These are phyloP conservation scores for Tetraneura akinire DNA, from an alignment of 1,140 invertebrate genomes.

Conservation along the genomic window DNA sequence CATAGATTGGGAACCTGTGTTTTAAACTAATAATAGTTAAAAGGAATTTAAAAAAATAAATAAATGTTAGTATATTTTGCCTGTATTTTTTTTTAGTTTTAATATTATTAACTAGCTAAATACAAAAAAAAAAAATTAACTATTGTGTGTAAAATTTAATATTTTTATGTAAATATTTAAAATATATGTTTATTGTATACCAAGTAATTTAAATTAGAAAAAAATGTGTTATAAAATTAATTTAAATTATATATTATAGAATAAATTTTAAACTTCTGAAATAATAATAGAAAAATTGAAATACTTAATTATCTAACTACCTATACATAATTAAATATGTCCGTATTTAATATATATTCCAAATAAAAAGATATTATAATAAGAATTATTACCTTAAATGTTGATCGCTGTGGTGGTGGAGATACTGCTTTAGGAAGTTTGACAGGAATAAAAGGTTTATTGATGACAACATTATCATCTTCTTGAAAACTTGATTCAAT, in stretches of 20 bases:
- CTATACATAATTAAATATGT: not conserved
- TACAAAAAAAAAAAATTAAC: too few relatives aligned
- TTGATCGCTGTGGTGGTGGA: slow-evolving; percentile 26
- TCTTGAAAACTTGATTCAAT: slow-evolving; percentile 48
- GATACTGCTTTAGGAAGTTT: slow-evolving; percentile 21
- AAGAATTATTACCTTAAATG: slow-evolving; percentile 40
- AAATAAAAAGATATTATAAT: not conserved
- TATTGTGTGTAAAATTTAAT: too few relatives aligned
- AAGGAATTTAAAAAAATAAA: too few relatives aligned
- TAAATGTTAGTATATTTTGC: too few relatives aligned
- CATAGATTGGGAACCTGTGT: too few relatives aligned
- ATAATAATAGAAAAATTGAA: not conserved
- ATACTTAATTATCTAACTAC: not conserved
- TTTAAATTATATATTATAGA: not conserved
- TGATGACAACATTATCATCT: slow-evolving; percentile 39
- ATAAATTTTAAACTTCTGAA: not conserved
- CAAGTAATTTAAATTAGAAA: too few relatives aligned
- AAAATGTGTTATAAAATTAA: too few relatives aligned
- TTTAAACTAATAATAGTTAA: too few relatives aligned
- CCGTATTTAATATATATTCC: not conserved
- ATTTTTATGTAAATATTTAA: too few relatives aligned
- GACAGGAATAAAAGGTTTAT: slow-evolving; percentile 40
- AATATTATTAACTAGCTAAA: too few relatives aligned
- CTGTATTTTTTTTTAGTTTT: too few relatives aligned
- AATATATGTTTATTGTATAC: too few relatives aligned